These are phyloP conservation scores for Eubasilissa splendida DNA, from an alignment of 2,888 invertebrate genomes.

Conservation along the genomic window DNA sequence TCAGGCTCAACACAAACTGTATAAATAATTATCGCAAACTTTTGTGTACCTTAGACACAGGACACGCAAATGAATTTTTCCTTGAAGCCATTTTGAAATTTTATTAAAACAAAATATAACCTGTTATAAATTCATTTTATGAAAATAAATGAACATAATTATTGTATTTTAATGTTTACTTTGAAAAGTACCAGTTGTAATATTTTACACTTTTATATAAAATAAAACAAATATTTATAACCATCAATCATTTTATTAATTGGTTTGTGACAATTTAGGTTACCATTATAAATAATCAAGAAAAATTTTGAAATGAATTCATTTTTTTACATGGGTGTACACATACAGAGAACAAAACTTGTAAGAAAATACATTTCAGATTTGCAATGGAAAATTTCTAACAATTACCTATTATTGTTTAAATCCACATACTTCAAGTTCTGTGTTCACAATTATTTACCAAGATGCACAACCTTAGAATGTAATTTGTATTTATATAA, in stretches of 20 bases:
- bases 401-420: neutral
- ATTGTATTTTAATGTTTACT: no score
- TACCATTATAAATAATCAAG: slow-evolving; percentile 40
- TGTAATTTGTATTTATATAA: no score
- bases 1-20: no score
- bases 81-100: no score
- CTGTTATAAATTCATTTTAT: no score
- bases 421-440: neutral
- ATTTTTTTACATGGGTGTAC: slow-evolving; percentile 33
- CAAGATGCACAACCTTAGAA: no score
- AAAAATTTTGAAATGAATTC: slow-evolving; percentile 1
- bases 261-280: slow-evolving; percentile 48
- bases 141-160: no score
- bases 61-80: no score
- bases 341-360: slow-evolving; percentile 30
- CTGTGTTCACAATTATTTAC: no score
- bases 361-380: slow-evolving; percentile 37
- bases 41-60: no score
- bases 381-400: slow-evolving; percentile 11
- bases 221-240: slow-evolving; percentile 26
- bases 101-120: no score
- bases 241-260: slow-evolving; percentile 49
- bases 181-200: neutral
- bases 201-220: neutral
- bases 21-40: no score